phyloP scores from a whole-genome alignment of 2,888 invertebrate species.

The Muscina levida region DNA sequence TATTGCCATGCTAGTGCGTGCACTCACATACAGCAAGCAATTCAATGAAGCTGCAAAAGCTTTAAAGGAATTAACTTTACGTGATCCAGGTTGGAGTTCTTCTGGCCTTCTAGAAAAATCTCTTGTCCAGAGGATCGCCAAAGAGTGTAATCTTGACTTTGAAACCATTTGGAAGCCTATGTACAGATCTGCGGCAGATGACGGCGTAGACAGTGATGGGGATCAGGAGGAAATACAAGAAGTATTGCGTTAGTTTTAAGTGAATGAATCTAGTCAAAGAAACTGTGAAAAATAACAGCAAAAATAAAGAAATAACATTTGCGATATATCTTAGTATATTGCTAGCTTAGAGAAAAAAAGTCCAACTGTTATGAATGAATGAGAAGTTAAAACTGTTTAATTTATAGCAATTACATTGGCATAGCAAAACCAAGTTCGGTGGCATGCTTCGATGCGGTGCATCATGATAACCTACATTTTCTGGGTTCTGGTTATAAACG shows the following conservation, averaged over 20 bases:
- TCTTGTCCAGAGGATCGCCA: conserved; percentile 77
- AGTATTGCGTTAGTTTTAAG: conserved; percentile 69
- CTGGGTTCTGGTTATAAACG: too few relatives aligned
- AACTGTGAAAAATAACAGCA: too few relatives aligned
- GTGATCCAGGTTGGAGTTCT: conserved; percentile 77
- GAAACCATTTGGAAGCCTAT: conserved; percentile 76
- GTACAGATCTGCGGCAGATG: conserved; percentile 51
- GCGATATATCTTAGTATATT: too few relatives aligned
- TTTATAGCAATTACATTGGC: too few relatives aligned
- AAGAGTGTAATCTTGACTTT: conserved; percentile 79
- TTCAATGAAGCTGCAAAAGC: conserved; percentile 77
- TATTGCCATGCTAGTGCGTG: conserved; percentile 76
- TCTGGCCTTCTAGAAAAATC: conserved; percentile 75
- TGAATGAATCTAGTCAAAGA: too few relatives aligned
- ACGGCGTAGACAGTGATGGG: conserved; percentile 68
- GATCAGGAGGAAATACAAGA: conserved; percentile 78
- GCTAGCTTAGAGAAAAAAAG: too few relatives aligned
- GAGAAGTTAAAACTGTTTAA: too few relatives aligned
- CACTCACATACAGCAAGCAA: conserved; percentile 75
- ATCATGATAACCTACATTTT: too few relatives aligned
- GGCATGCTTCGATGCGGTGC: too few relatives aligned
- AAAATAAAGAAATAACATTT: too few relatives aligned
- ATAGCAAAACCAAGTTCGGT: too few relatives aligned
- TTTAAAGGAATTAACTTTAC: conserved; percentile 76
- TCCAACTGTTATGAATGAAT: too few relatives aligned